phyloP scores from a whole-genome alignment of 2,113 vertebrate species.

The Grammomys surdaster region DNA sequence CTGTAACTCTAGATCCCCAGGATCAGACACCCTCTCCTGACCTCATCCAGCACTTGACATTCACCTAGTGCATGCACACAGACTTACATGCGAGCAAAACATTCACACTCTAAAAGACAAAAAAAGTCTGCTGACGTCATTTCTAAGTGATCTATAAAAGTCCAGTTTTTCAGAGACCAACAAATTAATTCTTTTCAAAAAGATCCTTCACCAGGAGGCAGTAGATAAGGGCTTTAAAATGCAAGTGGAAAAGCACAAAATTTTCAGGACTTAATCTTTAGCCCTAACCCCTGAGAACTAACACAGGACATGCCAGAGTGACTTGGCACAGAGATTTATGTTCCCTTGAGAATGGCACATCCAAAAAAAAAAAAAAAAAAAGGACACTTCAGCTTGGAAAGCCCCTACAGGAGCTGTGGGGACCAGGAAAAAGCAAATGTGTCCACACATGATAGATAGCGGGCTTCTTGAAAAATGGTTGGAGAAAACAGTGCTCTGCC shows the following conservation, averaged over 20 bases:
- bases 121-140: neutral
- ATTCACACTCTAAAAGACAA: neutral
- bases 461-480: neutral
- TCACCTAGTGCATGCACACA: neutral
- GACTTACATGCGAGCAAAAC: neutral
- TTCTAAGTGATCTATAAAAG: neutral
- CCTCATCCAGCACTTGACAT: neutral
- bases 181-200: neutral
- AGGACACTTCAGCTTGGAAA: neutral
- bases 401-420: neutral
- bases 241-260: neutral
- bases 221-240: neutral
- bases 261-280: neutral
- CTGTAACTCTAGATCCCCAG: neutral
- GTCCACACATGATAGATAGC: neutral
- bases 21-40: neutral
- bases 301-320: neutral
- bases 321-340: neutral
- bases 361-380: neutral
- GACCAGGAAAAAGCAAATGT: neutral
- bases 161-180: neutral
- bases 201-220: neutral
- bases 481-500: neutral
- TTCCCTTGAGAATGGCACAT: neutral
- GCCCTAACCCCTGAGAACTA: neutral